Evolutionary conservation across 2,797 vertebrate species (phyloP).

Genomic region (Hypotaenidia okinawae): DNA sequence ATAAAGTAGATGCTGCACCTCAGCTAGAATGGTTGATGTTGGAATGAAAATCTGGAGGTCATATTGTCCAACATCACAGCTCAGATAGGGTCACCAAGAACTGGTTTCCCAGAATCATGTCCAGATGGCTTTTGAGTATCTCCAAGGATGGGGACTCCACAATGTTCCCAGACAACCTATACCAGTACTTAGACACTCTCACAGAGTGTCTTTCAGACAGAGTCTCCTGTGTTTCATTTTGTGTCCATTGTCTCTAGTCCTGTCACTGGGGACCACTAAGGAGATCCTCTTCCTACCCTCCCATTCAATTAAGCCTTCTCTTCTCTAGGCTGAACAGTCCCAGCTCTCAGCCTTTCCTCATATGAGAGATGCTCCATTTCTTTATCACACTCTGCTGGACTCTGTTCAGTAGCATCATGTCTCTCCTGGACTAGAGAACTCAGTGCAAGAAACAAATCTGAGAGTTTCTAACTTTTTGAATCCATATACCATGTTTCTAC

Average conservation of each 20-base stretch:
- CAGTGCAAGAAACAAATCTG: neutral
- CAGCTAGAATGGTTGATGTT: neutral
- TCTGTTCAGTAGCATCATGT: neutral
- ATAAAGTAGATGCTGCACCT: neutral
- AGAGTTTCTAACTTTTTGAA: neutral
- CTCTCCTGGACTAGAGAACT: neutral
- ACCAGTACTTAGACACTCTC: neutral
- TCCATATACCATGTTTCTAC: neutral
- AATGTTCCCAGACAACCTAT: accelerated
- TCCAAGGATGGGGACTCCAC: neutral
- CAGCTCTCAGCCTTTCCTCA: neutral
- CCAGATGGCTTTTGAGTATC: neutral
- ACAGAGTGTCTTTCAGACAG: neutral
- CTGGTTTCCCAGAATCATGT: neutral
- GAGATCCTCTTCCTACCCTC: neutral
- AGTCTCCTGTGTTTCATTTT: neutral
- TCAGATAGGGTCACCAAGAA: neutral
- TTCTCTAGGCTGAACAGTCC: neutral
- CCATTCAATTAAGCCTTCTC: neutral
- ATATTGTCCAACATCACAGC: accelerated
- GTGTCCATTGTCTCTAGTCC: accelerated
- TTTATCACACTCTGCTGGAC: neutral
- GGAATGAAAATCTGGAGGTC: neutral
- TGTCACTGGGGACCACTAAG: neutral
- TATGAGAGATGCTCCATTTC: neutral